Evolutionary conservation across 1,140 invertebrate genomes (phyloP), one percentile per base, ranked within the genome.

Genomic region (Arion vulgaris): DNA sequence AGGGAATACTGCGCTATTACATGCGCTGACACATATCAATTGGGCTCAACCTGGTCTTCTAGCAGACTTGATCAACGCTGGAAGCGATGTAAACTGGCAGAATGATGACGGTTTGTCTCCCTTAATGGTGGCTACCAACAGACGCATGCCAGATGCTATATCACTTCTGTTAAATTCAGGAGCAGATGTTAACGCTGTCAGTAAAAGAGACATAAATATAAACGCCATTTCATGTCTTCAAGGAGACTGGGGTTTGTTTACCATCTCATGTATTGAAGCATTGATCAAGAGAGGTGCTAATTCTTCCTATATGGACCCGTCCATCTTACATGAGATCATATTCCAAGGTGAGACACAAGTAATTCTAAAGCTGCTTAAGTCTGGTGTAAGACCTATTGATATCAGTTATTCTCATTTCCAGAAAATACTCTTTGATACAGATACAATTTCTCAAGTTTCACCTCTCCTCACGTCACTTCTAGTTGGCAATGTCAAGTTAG

Each of bases 151-250:
- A 72, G 9, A 72, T 26, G 2, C 23, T 11, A 38, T 72, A 15
- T 28, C 71, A 72, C 1, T 41, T 7, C 26, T 72, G 7, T 19
- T 45, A 19, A n/a, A 72, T 7, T 41, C 36, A 2, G 71, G 71
- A 41, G 71, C 71, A 41, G 71, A 41, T 72, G 36, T 72, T 9
- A 72, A 72, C 41, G 71, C 41, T 41, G 41, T 39, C 36, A 72
- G 41, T 19, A 38, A 72, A 5, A 72, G 41, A n/a, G 71, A 41
- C 26, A 45, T n/a, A 45, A 38, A n/a, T 19, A 72, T 26, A 26
- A 72, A 23, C n/a, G 71, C 71, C 17, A 45, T 41, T 45, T 41
- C 36, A 39, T 41, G n/a, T 72, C 36, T 45, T 39, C 41, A 1
- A 7, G 26, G 23, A 1, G 11, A 15, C 11, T 19, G 5, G 41